These are phyloP conservation scores for Sceloporus undulatus DNA, from an alignment of 2,113 vertebrate species.

Conservation along the genomic window DNA sequence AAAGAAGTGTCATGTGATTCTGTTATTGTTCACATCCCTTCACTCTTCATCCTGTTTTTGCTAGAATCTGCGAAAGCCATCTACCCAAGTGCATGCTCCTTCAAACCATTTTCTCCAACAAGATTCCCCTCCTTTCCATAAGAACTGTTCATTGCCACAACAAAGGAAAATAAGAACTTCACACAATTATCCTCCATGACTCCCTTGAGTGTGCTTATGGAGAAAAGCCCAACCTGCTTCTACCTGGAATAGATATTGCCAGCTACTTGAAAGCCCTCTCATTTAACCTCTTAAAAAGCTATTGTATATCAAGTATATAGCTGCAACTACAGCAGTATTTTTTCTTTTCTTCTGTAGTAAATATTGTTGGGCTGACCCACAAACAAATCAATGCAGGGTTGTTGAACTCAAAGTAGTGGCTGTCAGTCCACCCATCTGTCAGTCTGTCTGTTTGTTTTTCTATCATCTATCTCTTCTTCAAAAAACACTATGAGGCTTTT, in stretches of 20 bases:
- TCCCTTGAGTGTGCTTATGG: constrained; percentile 12
- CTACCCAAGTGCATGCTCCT: not conserved
- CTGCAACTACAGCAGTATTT: not conserved
- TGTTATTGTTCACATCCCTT: not conserved
- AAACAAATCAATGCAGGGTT: not conserved
- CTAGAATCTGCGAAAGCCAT: not conserved
- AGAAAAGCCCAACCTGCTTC: constrained; percentile 34
- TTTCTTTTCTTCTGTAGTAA: constrained; percentile 40
- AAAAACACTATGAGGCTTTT: no score
- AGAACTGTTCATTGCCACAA: not conserved
- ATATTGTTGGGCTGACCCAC: constrained; percentile 29
- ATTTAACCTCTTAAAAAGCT: constrained; percentile 41
- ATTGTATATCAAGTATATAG: constrained; percentile 26
- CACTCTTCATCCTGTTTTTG: not conserved
- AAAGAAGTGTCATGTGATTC: not conserved
- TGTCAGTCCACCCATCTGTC: no score
- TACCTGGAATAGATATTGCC: not conserved
- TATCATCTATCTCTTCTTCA: no score
- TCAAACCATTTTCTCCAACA: not conserved
- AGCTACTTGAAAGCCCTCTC: constrained; percentile 15
- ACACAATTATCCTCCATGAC: constrained; percentile 20
- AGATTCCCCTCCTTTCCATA: not conserved
- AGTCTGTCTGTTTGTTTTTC: no score
- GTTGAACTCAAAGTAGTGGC: not conserved
- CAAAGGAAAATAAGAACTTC: constrained; percentile 9